A percentile compares a stretch with the other conserved stretches of the same genome.
These are phyloP conservation scores for Sapajus apella DNA, from an alignment of 2,113 vertebrate species.

Conservation along the genomic window DNA sequence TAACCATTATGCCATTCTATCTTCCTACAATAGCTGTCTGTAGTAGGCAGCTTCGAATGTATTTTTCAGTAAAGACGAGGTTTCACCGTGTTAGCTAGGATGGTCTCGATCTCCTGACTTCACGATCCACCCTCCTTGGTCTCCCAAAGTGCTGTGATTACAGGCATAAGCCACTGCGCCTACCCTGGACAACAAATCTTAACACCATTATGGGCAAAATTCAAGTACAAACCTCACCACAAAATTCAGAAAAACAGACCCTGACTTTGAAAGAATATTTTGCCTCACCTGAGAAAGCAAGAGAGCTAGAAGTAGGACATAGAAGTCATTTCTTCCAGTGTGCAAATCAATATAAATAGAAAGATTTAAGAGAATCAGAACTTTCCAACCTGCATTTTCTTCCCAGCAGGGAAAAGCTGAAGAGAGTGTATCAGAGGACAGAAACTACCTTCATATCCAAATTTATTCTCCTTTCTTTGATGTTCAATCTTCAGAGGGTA, in stretches of 20 bases:
- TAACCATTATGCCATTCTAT: background rate
- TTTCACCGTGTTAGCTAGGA: too few species aligned
- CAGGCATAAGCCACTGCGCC: too few species aligned
- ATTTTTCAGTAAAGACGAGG: too few species aligned
- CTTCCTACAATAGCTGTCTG: background rate
- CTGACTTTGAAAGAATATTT: background rate
- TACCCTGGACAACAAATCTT: background rate
- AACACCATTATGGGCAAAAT: background rate
- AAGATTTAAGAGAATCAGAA: slow-evolving; percentile 40
- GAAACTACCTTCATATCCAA: slow-evolving; percentile 41
- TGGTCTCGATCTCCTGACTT: too few species aligned
- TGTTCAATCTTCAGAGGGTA: slow-evolving; percentile 8
- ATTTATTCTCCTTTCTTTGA: slow-evolving; percentile 35
- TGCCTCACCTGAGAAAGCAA: background rate
- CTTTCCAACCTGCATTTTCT: background rate
- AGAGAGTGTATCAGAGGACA: slow-evolving; percentile 15
- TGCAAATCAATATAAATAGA: slow-evolving; percentile 64
- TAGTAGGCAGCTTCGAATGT: background rate
- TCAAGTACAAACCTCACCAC: background rate
- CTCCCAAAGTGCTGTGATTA: too few species aligned
- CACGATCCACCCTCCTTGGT: too few species aligned
- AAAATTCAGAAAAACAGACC: slow-evolving; percentile 13
- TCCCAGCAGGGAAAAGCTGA: slow-evolving; percentile 13
- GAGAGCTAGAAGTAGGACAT: slow-evolving; percentile 53
- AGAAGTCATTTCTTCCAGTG: background rate